Evolutionary conservation across 2,797 vertebrate species (phyloP), one percentile per base, ranked within the genome.

Genomic region (Pipistrellus nathusii): DNA sequence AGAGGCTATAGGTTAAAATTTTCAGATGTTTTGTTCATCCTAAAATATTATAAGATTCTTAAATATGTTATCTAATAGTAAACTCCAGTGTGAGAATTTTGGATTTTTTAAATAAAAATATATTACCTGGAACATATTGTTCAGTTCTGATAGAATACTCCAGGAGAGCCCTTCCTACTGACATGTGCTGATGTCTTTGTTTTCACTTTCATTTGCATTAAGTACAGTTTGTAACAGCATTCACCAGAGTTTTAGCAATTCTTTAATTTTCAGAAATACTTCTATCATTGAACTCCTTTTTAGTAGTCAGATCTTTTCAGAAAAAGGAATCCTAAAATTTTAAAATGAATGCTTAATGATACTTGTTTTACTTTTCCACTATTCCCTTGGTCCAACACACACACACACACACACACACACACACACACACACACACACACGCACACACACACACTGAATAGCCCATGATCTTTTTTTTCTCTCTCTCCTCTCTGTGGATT

Each of bases 251-350:
- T 68, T 30, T 12, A 53, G 13, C 14, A 59, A 32, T 23, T 84
- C 57, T 92, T 84, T 68, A 66, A 41, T 51, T 93, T 12, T 93
- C 73, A 91, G 44, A 68, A 72, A 53, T 5, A 59, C 11, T 66
- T 81, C n/a, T 46, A 44, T 64, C 51, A 53, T 27, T 76, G 27
- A 59, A 76, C 6, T 64, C 71, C 21, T 90, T 84, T 80, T 85
- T 48, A 71, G n/a, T 46, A 13, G 80, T 77, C 20, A 48, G 20
- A 51, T 51, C 6, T 5, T 80, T 88, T 90, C 17, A 80, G 59
- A 57, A 81, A 81, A 51, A 84, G 11, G 17, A 53, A 69, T 85
- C 12, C 32, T 73, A 25, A 73, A 68, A 27, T 73, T 68, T 83
- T 41, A 13, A 57, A 81, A 55, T n/a, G 81, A 71, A 72, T 68